A percentile compares a stretch with the other conserved stretches of the same genome.
These are phyloP conservation scores for Peribatodes rhomboidaria DNA, from an alignment of 2,888 invertebrate species.

Conservation along the genomic window DNA sequence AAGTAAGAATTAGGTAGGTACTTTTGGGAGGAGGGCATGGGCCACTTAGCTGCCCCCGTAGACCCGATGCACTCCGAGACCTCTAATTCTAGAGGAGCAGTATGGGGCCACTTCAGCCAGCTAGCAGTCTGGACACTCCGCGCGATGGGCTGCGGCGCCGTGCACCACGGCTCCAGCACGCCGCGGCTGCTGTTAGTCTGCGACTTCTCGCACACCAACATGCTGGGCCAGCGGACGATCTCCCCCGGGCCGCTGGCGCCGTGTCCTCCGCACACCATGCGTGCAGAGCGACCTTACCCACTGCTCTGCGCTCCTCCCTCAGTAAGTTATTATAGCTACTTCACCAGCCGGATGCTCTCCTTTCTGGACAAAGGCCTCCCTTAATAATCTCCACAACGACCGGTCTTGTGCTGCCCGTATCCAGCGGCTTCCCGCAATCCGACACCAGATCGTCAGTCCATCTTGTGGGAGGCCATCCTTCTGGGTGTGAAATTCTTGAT, in stretches of 20 bases:
- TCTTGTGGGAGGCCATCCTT: no score
- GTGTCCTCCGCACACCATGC: conserved; percentile 66
- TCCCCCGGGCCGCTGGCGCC: conserved; percentile 60
- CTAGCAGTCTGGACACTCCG: conserved; percentile 76
- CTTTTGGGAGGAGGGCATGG: no score
- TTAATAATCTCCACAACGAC: no score
- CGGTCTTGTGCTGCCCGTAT: no score
- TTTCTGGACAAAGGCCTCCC: no score
- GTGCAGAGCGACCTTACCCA: conserved; percentile 61
- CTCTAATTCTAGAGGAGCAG: conserved; percentile 60
- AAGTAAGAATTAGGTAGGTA: no score
- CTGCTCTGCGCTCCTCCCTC: conserved; percentile 70
- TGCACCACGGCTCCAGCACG: conserved; percentile 62
- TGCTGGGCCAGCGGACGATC: conserved; percentile 76
- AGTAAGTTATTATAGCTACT: no score
- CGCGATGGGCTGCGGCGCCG: conserved; percentile 78
- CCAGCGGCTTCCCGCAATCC: no score
- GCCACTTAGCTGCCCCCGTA: no score
- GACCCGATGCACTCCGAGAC: no score
- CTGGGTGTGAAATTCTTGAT: neutral
- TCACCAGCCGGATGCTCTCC: no score
- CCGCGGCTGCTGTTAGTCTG: conserved; percentile 73
- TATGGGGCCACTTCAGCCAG: conserved; percentile 82
- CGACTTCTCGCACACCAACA: conserved; percentile 82
- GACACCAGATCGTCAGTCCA: no score